These are phyloP conservation scores for Rhinolophus sinicus DNA, from an alignment of 2,113 vertebrate genomes.

Conservation along the genomic window DNA sequence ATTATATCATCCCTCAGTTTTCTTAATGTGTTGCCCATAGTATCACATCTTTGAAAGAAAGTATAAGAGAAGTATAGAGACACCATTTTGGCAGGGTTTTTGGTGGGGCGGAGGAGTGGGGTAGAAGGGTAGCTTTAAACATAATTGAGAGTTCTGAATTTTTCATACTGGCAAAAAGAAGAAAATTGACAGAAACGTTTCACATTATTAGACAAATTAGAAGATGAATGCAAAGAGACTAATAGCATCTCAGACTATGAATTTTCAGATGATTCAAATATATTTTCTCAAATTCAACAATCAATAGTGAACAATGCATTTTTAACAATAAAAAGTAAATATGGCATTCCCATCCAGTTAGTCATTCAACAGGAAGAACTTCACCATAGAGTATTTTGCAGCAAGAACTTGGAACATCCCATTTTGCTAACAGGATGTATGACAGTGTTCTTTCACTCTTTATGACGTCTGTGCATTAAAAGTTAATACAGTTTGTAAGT, in stretches of 20 bases:
- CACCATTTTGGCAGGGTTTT: background rate
- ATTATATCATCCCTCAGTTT: background rate
- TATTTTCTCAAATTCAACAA: slow-evolving; percentile 35
- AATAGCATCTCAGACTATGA: background rate
- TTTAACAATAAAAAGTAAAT: slow-evolving; percentile 44
- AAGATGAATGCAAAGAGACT: slow-evolving; percentile 15
- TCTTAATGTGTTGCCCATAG: background rate
- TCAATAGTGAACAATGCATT: background rate
- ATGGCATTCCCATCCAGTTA: background rate
- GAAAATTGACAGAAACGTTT: background rate
- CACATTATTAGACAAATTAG: slow-evolving; percentile 19
- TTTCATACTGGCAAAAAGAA: background rate
- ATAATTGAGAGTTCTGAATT: slow-evolving; percentile 16
- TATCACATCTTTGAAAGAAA: slow-evolving; percentile 18
- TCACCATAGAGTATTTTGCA: background rate
- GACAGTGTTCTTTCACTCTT: background rate
- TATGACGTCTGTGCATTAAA: background rate
- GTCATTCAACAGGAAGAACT: background rate
- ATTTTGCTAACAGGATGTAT: background rate
- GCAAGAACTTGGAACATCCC: background rate
- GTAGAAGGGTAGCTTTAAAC: background rate
- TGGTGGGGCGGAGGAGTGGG: too few species aligned
- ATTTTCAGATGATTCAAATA: slow-evolving; percentile 39
- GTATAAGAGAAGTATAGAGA: background rate
- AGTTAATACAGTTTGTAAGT: background rate